Percentiles rank a stretch among this genome's conserved stretches.
phyloP scores from a whole-genome alignment of 2,113 vertebrate genomes.

The Catharus fuscescens region DNA sequence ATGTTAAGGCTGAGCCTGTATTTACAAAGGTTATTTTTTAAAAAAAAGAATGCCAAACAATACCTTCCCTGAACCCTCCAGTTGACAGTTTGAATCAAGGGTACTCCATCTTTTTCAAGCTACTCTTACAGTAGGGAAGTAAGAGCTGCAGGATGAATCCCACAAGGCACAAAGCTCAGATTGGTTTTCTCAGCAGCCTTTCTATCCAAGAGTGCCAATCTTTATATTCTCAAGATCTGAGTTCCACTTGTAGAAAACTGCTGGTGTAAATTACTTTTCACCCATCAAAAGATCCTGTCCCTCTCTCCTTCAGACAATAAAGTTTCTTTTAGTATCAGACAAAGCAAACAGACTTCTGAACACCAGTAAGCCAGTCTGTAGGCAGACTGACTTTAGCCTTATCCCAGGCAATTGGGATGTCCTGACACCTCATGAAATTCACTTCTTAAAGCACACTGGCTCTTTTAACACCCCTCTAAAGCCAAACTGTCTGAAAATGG shows the following conservation, averaged over 20 bases:
- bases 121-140: not conserved
- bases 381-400: not conserved
- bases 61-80: not conserved
- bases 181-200: not conserved
- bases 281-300: not conserved
- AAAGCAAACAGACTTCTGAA: not conserved
- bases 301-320: not conserved
- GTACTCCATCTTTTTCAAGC: not conserved
- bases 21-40: not conserved
- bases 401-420: not conserved
- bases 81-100: not conserved
- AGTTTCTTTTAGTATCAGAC: not conserved
- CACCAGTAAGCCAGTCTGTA: not conserved
- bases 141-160: not conserved
- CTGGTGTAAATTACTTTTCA: not conserved
- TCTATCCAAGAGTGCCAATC: not conserved
- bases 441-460: not conserved
- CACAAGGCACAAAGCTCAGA: not conserved
- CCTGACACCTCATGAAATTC: not conserved
- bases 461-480: not conserved
- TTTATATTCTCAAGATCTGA: not conserved
- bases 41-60: not conserved
- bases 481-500: not conserved
- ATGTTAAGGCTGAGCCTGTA: not conserved
- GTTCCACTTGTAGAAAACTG: not conserved